phyloP scores from a whole-genome alignment of 2,888 invertebrate species.

The Ceratothoa steindachneri region DNA sequence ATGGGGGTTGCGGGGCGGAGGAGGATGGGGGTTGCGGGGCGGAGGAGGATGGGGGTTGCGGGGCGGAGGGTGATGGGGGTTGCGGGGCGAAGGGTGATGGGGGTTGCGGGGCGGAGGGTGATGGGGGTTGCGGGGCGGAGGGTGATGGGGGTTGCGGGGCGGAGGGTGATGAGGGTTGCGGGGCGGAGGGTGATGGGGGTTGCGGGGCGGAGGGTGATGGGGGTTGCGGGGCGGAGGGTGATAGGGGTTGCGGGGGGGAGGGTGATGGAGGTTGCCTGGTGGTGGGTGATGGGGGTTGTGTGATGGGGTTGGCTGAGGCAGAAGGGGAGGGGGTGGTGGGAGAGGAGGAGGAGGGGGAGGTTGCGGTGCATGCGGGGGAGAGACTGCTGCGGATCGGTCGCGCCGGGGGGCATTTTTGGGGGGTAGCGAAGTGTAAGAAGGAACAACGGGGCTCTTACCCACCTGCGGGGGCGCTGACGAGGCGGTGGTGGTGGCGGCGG shows the following conservation, averaged over 20 bases:
- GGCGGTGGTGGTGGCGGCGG: slow-evolving; percentile 14
- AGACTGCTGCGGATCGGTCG: not conserved
- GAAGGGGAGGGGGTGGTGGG: slow-evolving; percentile 19
- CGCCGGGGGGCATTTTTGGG: not conserved
- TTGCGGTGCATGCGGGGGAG: not conserved
- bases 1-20: not conserved
- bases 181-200: slow-evolving; percentile 20
- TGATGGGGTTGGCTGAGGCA: too few species aligned
- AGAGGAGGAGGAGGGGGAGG: slow-evolving; percentile 8
- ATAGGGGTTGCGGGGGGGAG: too few species aligned
- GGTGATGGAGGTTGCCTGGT: too few species aligned
- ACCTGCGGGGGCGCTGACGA: slow-evolving; percentile 40
- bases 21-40: not conserved
- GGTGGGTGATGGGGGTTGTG: too few species aligned
- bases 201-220: slow-evolving; percentile 23
- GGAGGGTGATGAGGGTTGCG: not conserved
- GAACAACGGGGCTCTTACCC: slow-evolving; percentile 18
- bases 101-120: slow-evolving; percentile 55
- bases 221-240: slow-evolving; percentile 14
- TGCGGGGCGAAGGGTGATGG: too few species aligned
- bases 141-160: slow-evolving; percentile 15
- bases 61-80: too few species aligned
- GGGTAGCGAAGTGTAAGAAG: not conserved
- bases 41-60: not conserved
- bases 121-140: not conserved